phyloP scores from a whole-genome alignment of 30 jellyfish, hydroid and myxozoan genomes.

The Cassiopea xamachana region DNA sequence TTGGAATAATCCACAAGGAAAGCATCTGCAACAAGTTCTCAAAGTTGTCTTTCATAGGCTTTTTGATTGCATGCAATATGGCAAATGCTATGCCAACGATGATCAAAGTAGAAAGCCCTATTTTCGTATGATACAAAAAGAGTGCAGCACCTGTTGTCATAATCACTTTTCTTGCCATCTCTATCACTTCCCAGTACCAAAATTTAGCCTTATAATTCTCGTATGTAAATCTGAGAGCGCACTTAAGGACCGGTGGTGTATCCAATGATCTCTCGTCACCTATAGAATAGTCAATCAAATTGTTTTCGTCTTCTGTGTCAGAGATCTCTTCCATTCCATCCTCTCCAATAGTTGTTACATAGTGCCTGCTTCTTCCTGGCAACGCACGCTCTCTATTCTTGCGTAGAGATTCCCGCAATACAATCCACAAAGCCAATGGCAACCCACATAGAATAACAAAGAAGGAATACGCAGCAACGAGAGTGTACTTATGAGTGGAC shows the following conservation, averaged over 20 bases:
- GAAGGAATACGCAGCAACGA: conserved; percentile 1
- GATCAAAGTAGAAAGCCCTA: conserved; percentile 28
- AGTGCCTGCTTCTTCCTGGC: too few species aligned
- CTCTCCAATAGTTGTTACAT: too few species aligned
- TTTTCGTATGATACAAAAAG: conserved; percentile 22
- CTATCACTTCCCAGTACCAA: conserved; percentile 69
- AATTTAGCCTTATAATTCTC: conserved; percentile 33
- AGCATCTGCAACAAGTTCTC: conserved; percentile 58
- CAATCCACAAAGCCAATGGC: conserved; percentile 17
- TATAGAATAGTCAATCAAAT: not conserved
- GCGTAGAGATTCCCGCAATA: not conserved
- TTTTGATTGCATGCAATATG: conserved; percentile 29
- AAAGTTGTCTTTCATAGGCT: conserved; percentile 40
- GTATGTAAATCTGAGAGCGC: conserved; percentile 35
- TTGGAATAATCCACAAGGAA: conserved; percentile 32
- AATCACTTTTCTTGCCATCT: conserved; percentile 45
- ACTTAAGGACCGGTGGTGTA: not conserved
- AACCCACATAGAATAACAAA: conserved; percentile 30
- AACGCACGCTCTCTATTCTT: not conserved
- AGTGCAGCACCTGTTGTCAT: conserved; percentile 49
- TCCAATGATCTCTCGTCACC: not conserved
- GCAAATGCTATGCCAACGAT: conserved; percentile 25
- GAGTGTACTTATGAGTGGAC: not conserved
- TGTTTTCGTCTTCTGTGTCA: too few species aligned
- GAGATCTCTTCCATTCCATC: too few species aligned